Evolutionary conservation across 1,140 invertebrate species (phyloP).

Genomic region (Orchestia grillus): DNA sequence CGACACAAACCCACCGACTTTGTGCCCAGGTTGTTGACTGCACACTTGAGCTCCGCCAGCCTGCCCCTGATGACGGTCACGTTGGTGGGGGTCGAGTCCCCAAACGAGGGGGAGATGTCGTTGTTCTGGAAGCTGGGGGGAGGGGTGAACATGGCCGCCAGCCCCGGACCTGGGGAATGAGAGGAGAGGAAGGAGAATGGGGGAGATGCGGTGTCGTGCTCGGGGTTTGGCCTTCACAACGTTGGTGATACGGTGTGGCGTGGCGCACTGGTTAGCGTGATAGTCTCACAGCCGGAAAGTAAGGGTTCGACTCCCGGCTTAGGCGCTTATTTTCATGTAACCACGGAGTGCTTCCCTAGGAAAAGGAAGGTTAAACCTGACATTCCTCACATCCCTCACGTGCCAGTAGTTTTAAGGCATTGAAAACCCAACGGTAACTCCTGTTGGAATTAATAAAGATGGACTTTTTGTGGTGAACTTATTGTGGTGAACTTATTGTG

Average conservation of each 20-base stretch:
- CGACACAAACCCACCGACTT: conserved; percentile 59
- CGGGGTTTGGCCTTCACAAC: background rate
- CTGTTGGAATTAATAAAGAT: no score
- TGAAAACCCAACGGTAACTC: no score
- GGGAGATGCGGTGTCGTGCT: background rate
- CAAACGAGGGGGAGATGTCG: conserved; percentile 58
- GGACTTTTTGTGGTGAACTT: no score
- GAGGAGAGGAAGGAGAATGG: background rate
- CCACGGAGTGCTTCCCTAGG: no score
- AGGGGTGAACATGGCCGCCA: conserved; percentile 59
- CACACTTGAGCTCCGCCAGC: conserved; percentile 62
- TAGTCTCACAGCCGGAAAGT: background rate
- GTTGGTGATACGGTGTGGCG: background rate
- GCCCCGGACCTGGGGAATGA: background rate
- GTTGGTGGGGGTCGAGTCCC: conserved; percentile 63
- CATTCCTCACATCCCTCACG: no score
- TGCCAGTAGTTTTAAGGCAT: no score
- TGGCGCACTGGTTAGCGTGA: background rate
- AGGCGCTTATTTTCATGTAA: no score
- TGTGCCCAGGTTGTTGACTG: conserved; percentile 63
- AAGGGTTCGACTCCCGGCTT: background rate
- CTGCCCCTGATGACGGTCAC: conserved; percentile 62
- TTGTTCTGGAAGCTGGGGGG: conserved; percentile 63
- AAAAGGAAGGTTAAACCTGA: no score
- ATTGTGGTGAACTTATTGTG: no score